Evolutionary conservation across 2,113 vertebrate genomes (phyloP).

Genomic region (Sturnus vulgaris): DNA sequence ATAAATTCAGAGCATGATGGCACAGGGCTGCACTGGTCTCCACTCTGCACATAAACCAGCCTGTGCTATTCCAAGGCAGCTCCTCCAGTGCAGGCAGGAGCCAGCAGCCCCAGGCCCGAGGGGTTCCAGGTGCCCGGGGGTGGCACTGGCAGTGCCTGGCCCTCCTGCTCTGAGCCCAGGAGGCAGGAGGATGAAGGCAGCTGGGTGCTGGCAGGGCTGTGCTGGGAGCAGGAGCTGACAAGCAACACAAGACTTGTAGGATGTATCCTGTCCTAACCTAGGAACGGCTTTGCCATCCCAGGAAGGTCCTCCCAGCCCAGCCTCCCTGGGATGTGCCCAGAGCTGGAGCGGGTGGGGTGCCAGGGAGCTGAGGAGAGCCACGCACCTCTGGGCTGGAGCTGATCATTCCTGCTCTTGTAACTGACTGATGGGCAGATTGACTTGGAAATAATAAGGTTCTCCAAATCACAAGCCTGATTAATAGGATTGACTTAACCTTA

Average conservation of each 20-base stretch:
- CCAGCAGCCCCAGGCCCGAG: accelerated
- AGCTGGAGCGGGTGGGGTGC: background rate
- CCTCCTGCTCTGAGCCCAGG: background rate
- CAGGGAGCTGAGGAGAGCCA: background rate
- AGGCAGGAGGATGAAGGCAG: background rate
- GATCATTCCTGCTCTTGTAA: accelerated
- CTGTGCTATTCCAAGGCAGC: background rate
- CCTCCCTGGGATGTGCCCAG: accelerated
- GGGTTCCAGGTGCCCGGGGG: background rate
- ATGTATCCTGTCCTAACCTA: accelerated
- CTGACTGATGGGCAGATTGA: conserved; percentile 13
- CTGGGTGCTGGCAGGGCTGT: background rate
- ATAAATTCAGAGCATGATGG: background rate
- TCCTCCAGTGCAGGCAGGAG: background rate
- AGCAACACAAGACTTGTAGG: background rate
- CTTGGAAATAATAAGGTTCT: conserved; percentile 38
- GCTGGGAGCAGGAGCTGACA: background rate
- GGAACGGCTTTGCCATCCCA: background rate
- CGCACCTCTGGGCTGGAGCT: background rate
- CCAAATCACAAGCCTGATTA: conserved; percentile 46
- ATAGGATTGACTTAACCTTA: conserved; percentile 62
- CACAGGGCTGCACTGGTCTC: background rate
- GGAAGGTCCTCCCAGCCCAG: background rate
- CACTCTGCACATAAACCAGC: background rate
- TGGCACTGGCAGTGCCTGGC: background rate